These are phyloP conservation scores for Matsumurasca onukii DNA, from an alignment of 1,140 invertebrate species.

Conservation along the genomic window DNA sequence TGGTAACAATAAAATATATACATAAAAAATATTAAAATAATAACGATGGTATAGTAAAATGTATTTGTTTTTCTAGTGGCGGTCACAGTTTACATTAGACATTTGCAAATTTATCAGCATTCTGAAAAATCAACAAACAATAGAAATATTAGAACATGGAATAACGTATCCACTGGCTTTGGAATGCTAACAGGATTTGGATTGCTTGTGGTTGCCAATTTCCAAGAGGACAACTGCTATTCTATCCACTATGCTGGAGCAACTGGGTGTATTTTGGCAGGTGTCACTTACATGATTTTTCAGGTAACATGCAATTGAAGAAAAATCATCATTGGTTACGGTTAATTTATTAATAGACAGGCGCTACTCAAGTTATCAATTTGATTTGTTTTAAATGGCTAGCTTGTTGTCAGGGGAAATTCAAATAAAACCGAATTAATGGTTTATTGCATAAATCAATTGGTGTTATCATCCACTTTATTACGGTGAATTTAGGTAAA, in stretches of 20 bases:
- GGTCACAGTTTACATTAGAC: slow-evolving; percentile 7
- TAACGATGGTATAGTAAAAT: too few species aligned
- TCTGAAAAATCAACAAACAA: neutral
- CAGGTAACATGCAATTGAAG: slow-evolving; percentile 5
- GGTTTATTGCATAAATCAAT: too few species aligned
- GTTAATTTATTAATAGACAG: too few species aligned
- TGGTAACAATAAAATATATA: too few species aligned
- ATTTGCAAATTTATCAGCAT: slow-evolving; percentile 10
- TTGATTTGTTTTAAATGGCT: too few species aligned
- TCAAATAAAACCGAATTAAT: too few species aligned
- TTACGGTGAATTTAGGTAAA: too few species aligned
- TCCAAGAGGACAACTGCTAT: slow-evolving; percentile 21
- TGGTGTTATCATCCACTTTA: too few species aligned
- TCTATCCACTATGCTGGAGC: slow-evolving; percentile 11
- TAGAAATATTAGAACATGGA: neutral
- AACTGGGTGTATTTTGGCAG: slow-evolving; percentile 6
- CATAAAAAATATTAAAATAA: too few species aligned
- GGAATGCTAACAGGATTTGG: neutral
- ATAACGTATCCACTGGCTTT: neutral
- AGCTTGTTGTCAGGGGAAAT: too few species aligned
- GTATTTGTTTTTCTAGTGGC: slow-evolving; percentile 11
- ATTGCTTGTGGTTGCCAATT: slow-evolving; percentile 16
- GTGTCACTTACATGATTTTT: slow-evolving; percentile 10
- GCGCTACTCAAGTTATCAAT: too few species aligned
- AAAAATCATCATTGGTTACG: too few species aligned